Conservation (phyloP, 1,140 invertebrate species). For the Pseudoatta argentina region DNA sequence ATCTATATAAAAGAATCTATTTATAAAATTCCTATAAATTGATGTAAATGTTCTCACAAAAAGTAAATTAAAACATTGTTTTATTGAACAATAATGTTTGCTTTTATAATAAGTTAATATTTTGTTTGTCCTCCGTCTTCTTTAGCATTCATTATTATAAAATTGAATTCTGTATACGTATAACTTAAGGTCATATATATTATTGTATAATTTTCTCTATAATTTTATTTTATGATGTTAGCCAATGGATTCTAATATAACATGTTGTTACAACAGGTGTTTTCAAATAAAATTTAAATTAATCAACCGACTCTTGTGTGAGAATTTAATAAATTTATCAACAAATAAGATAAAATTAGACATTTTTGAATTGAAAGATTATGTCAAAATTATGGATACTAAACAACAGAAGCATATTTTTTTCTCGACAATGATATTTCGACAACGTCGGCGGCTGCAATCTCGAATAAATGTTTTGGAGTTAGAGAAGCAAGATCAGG, state of each 20-base stretch:
- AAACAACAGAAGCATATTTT: neutral
- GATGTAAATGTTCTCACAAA: too few relatives aligned
- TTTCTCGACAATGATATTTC: neutral
- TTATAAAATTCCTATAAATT: too few relatives aligned
- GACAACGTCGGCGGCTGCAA: neutral
- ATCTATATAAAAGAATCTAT: too few relatives aligned
- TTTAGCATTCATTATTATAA: too few relatives aligned
- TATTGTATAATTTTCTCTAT: too few relatives aligned
- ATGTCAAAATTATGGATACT: neutral
- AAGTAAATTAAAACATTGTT: too few relatives aligned
- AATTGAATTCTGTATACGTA: too few relatives aligned
- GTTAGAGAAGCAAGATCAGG: neutral
- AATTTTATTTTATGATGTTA: neutral
- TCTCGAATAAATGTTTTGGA: neutral
- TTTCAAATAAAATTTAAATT: slow-evolving; percentile 35
- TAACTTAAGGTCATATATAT: too few relatives aligned
- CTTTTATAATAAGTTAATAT: too few relatives aligned
- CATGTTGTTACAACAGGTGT: neutral
- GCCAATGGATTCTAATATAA: neutral
- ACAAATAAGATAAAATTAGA: neutral
- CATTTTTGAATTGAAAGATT: slow-evolving; percentile 1
- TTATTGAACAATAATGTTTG: too few relatives aligned
- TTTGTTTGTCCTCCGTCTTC: too few relatives aligned
- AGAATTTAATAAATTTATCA: neutral
- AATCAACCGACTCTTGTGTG: slow-evolving; percentile 25